Percentiles rank a stretch among this genome's conserved stretches.
Evolutionary conservation across 2,113 vertebrate species (phyloP).

Genomic region (Planiliza haematocheilus): DNA sequence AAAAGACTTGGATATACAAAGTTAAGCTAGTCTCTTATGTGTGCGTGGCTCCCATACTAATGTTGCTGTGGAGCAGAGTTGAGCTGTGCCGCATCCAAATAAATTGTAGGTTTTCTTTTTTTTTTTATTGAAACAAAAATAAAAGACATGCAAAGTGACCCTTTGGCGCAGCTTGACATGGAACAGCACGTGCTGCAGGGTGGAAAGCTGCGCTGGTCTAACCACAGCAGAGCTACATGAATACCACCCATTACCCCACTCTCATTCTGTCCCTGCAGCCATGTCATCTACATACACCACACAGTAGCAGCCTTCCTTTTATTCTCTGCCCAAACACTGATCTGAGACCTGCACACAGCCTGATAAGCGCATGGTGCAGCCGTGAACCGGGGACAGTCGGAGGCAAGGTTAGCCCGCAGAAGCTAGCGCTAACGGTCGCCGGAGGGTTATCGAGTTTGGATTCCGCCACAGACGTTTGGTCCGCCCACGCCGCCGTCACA

Average conservation of each 20-base stretch:
- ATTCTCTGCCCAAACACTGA: slow-evolving; percentile 48
- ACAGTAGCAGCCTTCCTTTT: slow-evolving; percentile 34
- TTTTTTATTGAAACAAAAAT: slow-evolving; percentile 13
- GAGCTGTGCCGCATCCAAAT: slow-evolving; percentile 4
- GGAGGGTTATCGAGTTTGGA: slow-evolving; percentile 37
- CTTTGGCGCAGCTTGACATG: slow-evolving; percentile 12
- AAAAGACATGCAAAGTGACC: slow-evolving; percentile 26
- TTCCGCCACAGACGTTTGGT: slow-evolving; percentile 33
- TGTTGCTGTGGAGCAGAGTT: not conserved
- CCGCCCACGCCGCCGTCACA: slow-evolving; percentile 18
- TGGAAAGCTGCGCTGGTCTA: not conserved
- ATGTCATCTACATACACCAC: slow-evolving; percentile 30
- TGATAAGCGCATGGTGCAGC: slow-evolving; percentile 44
- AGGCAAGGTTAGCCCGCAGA: slow-evolving; percentile 27
- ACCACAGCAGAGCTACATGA: slow-evolving; percentile 19
- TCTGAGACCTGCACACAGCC: slow-evolving; percentile 43
- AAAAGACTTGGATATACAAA: slow-evolving; percentile 33
- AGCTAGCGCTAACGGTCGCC: slow-evolving; percentile 24
- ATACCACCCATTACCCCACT: slow-evolving; percentile 2
- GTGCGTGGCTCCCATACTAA: slow-evolving; percentile 8
- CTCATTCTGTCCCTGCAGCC: slow-evolving; percentile 17
- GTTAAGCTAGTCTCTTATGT: slow-evolving; percentile 27
- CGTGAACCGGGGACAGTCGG: slow-evolving; percentile 18
- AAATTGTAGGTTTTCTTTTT: slow-evolving; percentile 1
- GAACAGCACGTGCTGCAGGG: slow-evolving; percentile 10